These are phyloP conservation scores for Otis tarda DNA, from an alignment of 2,113 vertebrate genomes.

Conservation along the genomic window DNA sequence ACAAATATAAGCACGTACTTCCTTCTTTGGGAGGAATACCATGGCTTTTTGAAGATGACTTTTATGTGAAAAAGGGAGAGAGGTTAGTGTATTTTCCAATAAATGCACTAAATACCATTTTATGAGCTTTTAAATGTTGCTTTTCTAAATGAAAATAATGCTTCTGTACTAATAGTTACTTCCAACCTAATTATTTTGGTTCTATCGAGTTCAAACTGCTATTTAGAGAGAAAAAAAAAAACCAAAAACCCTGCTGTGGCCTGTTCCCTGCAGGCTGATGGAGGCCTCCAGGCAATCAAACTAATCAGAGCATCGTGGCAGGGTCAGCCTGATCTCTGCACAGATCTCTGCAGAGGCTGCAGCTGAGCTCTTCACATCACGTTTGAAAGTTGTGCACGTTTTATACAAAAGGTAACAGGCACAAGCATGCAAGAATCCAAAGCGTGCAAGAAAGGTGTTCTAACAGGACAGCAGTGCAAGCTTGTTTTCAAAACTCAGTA, in stretches of 20 bases:
- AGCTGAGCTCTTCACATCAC: neutral
- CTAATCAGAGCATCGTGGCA: neutral
- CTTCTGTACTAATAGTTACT: neutral
- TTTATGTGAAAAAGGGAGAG: neutral
- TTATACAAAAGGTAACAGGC: neutral
- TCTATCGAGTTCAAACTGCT: neutral
- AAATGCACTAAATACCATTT: neutral
- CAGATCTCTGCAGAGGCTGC: neutral
- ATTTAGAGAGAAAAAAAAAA: constrained; percentile 19
- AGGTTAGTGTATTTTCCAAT: neutral
- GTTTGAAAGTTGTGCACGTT: neutral
- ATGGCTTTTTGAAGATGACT: neutral
- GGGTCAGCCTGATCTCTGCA: neutral
- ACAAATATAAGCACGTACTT: neutral
- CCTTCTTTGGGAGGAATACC: neutral
- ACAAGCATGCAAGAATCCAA: neutral
- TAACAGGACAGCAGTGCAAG: neutral
- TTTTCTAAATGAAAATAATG: neutral
- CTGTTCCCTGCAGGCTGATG: neutral
- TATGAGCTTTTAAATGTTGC: neutral
- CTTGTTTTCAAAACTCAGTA: neutral
- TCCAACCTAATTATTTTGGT: constrained; percentile 29
- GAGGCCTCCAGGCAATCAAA: constrained; percentile 19
- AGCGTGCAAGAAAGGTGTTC: neutral
- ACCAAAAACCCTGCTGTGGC: neutral